A percentile compares a stretch with the other conserved stretches of the same genome.
phyloP scores from a whole-genome alignment of 2,113 vertebrate species.

The Cephalopterus ornatus region DNA sequence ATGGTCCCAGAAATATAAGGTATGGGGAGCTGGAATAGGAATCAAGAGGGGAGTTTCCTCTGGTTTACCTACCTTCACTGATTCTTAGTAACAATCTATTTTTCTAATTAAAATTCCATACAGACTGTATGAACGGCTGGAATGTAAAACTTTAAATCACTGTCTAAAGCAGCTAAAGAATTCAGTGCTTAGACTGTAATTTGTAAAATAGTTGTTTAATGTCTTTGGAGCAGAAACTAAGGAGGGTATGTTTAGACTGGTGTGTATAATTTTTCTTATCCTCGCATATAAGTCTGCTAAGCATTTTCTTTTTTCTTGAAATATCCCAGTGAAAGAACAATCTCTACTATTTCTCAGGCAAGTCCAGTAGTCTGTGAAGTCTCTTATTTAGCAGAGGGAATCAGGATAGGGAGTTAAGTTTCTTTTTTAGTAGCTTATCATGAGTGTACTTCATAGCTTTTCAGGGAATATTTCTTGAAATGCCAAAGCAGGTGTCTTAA shows the following conservation, averaged over 20 bases:
- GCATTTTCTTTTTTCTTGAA: not conserved
- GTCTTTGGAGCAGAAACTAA: not conserved
- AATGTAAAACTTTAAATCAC: not conserved
- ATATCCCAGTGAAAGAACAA: not conserved
- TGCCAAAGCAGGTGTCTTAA: constrained; percentile 66
- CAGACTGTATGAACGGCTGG: not conserved
- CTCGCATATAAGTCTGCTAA: not conserved
- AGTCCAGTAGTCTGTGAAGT: not conserved
- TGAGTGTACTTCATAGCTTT: constrained; percentile 25
- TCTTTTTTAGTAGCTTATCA: constrained; percentile 38
- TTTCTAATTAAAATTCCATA: not conserved
- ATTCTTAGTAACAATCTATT: not conserved
- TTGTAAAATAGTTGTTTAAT: not conserved
- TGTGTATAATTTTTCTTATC: not conserved
- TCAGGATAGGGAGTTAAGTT: not conserved
- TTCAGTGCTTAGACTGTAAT: not conserved
- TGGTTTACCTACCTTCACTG: not conserved
- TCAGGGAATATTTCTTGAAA: constrained; percentile 65
- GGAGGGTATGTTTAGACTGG: not conserved
- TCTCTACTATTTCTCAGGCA: not conserved
- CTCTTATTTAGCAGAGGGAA: not conserved
- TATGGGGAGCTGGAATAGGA: not conserved
- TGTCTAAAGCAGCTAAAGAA: not conserved
- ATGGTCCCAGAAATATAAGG: not conserved
- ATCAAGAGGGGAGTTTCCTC: not conserved